Base-by-base conservation (phyloP, 2,113 vertebrate species). In the Anser cygnoides region DNA sequence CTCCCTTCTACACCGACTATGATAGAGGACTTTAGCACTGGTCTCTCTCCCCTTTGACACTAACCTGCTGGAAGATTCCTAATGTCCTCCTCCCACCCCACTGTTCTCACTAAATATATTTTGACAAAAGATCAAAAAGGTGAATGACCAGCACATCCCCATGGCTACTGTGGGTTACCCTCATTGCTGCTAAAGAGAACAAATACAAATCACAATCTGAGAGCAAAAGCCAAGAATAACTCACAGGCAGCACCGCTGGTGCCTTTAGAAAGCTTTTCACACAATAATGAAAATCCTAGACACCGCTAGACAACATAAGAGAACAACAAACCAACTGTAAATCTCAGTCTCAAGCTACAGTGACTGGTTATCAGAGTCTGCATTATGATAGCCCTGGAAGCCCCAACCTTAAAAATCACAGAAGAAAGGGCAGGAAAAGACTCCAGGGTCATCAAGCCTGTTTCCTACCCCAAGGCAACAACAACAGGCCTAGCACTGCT, bases 21-120 rank as follows among this genome's bases (percentile, higher is more conserved):
- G 84, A 95, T 20, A 86, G 75, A 91, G 35, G 74, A 90, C 79
- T 94, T 91, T 1, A 93, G 88, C 92, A 91, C 57, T 82, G 54
- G 84, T 88, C 55, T 94, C 57, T 91, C 75, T 92, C 81, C 78
- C 92, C 73, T 92, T 59, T 95, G 84, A 96, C 72, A 84, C 49
- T 61, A 72, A 41, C 63, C 88, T 46, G 76, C 74, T 81, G 71
- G 57, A 93, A 92, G 49, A 57, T 61, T 74, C 66, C 23, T 43
- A 43, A 63, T 7, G 66, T 68, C 68, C n/a, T 95, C 75, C 76
- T 95, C 80, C 94, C 46, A 65, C 73, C 67, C 46, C 71, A 85
- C 67, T 86, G 54, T 54, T 96, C 63, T 73, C 58, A 93, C 80
- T 78, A 96, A 97, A 93, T 95, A 78, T 82, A 83, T 95, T 95